phyloP scores from a whole-genome alignment of 2,113 vertebrate genomes.

The Neoarius graeffei region DNA sequence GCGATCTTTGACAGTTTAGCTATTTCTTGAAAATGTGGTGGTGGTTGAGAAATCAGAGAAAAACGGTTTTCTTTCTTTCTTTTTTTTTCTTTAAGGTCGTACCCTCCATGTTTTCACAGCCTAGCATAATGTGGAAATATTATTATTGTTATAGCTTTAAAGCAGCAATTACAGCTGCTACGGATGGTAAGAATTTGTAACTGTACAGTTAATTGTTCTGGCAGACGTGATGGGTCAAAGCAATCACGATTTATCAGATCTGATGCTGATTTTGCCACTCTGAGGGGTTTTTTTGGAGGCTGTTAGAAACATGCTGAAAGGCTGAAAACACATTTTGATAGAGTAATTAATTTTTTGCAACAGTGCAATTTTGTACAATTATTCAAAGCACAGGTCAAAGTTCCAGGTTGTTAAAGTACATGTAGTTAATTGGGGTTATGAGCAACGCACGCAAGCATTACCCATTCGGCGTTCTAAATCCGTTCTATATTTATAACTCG shows the following conservation, averaged over 20 bases:
- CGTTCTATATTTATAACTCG: background rate
- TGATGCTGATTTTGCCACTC: background rate
- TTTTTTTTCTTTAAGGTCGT: slow-evolving; percentile 16
- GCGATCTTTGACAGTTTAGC: background rate
- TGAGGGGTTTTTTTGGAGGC: background rate
- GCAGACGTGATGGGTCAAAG: background rate
- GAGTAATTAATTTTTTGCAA: background rate
- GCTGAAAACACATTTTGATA: background rate
- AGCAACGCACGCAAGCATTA: background rate
- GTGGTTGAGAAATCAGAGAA: background rate
- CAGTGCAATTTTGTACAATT: background rate
- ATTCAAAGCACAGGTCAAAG: background rate
- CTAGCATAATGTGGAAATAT: background rate
- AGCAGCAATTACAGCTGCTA: background rate
- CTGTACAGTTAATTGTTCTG: background rate
- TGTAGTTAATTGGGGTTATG: background rate
- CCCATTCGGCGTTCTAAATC: background rate
- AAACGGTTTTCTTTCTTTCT: background rate
- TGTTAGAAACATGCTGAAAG: background rate
- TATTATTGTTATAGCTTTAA: background rate
- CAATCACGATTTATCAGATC: background rate
- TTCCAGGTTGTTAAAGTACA: background rate
- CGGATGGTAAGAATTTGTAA: background rate
- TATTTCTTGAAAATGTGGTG: background rate
- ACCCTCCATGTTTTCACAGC: background rate